Conservation (phyloP, 2,113 vertebrate species). For the Suncus etruscus region DNA sequence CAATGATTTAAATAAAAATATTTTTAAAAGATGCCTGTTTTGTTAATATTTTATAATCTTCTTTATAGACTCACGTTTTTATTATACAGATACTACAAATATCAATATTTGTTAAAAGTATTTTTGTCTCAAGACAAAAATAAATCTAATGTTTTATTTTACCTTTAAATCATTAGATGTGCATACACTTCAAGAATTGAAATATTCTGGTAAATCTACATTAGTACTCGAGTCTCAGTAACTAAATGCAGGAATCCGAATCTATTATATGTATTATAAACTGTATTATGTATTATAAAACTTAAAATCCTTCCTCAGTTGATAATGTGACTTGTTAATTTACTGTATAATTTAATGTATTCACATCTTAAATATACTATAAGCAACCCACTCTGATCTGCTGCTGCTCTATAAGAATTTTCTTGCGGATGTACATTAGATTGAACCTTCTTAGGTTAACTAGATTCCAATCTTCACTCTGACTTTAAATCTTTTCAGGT, state of each 20-base stretch:
- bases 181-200: background rate
- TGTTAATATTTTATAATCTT: too few relatives aligned
- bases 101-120: too few relatives aligned
- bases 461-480: background rate
- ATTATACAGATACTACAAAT: too few relatives aligned
- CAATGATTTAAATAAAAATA: too few relatives aligned
- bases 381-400: background rate
- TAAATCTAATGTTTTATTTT: background rate
- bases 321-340: background rate
- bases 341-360: too few relatives aligned
- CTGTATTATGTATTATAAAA: background rate
- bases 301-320: background rate
- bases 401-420: background rate
- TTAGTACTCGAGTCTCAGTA: background rate
- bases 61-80: too few relatives aligned
- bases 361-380: background rate
- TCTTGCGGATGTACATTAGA: background rate
- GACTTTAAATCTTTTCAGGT: conserved; percentile 23
- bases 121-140: background rate
- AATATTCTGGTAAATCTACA: conserved; percentile 19
- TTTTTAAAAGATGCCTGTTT: too few relatives aligned
- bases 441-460: background rate
- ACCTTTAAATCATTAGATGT: background rate
- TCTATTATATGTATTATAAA: background rate
- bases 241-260: background rate